Percentiles rank a stretch among this genome's conserved stretches.
phyloP scores from a whole-genome alignment of 2,113 vertebrate genomes.

The Grammomys dolichurus region DNA sequence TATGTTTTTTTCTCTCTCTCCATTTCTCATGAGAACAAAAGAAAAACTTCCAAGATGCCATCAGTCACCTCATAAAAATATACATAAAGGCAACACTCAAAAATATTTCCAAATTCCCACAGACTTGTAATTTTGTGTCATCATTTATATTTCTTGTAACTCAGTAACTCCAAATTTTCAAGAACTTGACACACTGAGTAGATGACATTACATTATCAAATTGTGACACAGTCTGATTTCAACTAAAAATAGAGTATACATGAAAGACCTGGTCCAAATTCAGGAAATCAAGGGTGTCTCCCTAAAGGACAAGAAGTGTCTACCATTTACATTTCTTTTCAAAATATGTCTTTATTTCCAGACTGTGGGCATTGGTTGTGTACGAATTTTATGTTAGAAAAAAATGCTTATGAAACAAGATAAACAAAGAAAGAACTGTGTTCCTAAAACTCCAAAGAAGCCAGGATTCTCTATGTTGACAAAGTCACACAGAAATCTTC shows the following conservation, averaged over 20 bases:
- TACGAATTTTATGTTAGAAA: slow-evolving; percentile 42
- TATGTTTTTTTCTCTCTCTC: background rate
- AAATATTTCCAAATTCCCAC: background rate
- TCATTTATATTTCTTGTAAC: slow-evolving; percentile 8
- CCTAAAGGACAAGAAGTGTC: background rate
- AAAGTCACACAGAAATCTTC: background rate
- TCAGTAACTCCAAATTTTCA: background rate
- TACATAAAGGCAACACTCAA: background rate
- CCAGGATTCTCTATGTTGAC: background rate
- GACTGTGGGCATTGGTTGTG: background rate
- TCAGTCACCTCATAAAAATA: background rate
- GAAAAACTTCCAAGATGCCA: background rate
- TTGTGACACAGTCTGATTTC: slow-evolving; percentile 22
- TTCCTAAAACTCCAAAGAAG: background rate
- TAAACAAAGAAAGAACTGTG: background rate
- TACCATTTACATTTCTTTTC: background rate
- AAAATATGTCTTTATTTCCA: background rate
- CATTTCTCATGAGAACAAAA: background rate
- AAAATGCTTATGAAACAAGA: background rate
- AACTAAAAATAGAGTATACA: slow-evolving; percentile 22
- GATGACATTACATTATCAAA: slow-evolving; percentile 26
- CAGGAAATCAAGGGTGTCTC: background rate
- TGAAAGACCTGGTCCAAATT: background rate
- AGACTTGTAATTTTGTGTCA: background rate
- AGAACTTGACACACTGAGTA: background rate